phyloP scores from a whole-genome alignment of 2,113 vertebrate species.

The Himantopus leucocephalus region DNA sequence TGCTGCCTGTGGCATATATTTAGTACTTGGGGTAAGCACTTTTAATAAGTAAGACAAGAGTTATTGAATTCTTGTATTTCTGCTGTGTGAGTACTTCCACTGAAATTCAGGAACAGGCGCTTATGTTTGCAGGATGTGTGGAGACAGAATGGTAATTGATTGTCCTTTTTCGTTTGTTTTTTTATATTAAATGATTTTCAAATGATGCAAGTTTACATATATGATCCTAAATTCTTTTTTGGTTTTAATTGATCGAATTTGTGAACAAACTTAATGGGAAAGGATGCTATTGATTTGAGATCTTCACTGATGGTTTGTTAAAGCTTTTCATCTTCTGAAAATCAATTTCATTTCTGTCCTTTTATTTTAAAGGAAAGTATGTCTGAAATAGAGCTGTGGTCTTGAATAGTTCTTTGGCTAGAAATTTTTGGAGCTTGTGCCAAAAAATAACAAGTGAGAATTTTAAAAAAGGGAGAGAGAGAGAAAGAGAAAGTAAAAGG shows the following conservation, averaged over 20 bases:
- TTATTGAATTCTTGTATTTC: constrained; percentile 28
- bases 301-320: background rate
- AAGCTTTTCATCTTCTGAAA: background rate
- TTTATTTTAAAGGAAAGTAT: background rate
- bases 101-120: background rate
- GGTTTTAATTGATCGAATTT: background rate
- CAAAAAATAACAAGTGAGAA: background rate
- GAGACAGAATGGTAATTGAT: background rate
- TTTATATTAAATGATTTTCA: background rate
- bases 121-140: background rate
- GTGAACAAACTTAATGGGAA: background rate
- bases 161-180: background rate
- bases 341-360: background rate
- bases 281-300: background rate
- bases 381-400: background rate
- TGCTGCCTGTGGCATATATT: background rate
- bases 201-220: background rate
- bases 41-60: constrained; percentile 21
- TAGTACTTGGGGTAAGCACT: constrained; percentile 1
- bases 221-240: background rate
- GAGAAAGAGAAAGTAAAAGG: background rate
- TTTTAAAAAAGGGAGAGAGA: background rate
- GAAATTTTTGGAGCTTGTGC: background rate
- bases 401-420: background rate
- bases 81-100: background rate